phyloP scores from a whole-genome alignment of 2,797 vertebrate genomes.

The Lacerta agilis region DNA sequence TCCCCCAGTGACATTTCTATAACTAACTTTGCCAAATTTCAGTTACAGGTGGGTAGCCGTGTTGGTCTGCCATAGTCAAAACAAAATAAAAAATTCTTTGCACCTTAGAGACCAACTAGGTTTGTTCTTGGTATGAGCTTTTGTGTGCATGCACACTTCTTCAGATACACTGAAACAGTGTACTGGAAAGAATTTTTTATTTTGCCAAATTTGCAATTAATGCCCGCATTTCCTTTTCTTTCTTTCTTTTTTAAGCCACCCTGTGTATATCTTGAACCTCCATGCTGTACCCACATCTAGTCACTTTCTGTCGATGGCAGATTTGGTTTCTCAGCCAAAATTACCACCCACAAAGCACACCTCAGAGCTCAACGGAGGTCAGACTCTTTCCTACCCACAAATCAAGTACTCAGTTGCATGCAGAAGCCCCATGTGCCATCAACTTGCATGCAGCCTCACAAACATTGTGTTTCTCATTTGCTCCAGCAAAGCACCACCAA shows the following conservation, averaged over 20 bases:
- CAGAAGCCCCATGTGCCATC: not conserved
- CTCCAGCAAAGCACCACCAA: not conserved
- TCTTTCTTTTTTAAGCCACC: not conserved
- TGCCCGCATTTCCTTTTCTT: not conserved
- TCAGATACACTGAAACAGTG: too few relatives aligned
- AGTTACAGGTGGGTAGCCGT: too few relatives aligned
- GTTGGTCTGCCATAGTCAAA: too few relatives aligned
- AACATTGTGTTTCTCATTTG: not conserved
- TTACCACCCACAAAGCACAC: too few relatives aligned
- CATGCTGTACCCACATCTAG: not conserved
- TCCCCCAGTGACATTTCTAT: not conserved
- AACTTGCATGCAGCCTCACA: not conserved
- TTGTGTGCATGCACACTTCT: too few relatives aligned
- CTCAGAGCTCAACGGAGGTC: too few relatives aligned
- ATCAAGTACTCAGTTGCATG: not conserved
- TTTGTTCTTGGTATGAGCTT: too few relatives aligned
- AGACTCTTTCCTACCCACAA: not conserved
- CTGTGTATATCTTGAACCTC: not conserved
- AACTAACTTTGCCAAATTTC: not conserved
- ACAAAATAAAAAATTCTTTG: too few relatives aligned
- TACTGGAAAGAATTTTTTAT: too few relatives aligned
- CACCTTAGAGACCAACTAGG: too few relatives aligned
- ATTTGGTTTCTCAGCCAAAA: not conserved
- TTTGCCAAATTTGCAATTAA: not conserved
- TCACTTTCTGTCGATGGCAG: not conserved